Evolutionary conservation across 2,113 vertebrate species (phyloP), one percentile per base, ranked within the genome.

Genomic region (Elgaria multicarinata): DNA sequence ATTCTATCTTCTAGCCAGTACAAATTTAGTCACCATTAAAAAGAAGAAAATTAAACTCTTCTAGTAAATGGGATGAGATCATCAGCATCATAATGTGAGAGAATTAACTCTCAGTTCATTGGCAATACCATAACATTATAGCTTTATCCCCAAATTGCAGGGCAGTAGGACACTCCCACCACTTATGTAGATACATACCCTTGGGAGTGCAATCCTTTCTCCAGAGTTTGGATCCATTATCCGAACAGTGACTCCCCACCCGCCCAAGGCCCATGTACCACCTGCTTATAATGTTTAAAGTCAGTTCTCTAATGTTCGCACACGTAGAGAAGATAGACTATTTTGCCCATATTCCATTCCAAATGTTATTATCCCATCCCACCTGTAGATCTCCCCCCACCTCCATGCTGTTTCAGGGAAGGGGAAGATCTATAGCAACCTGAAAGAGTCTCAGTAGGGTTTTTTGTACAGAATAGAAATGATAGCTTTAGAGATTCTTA

Each of bases 21-120:
- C 24, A 64, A 14, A 82, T 82, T 75, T 89, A 89, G 55, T 36
- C 67, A 75, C 72, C 13, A 10, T 66, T 81, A 89, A 83, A 83
- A 66, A 16, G 80, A 46, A 64, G 31, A 87, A 83, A 75, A 89
- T 39, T 33, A 46, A 82, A n/a, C 28, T 36, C 39, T 74, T 62
- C 28, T 74, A 74, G 28, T 82, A 88, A 44, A 88, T 55, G 18
- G 20, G 28, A 62, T 62, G 50, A 81, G 36, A 88, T 88, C 14
- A 39, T 55, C 10, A 39, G 67, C 36, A 44, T 81, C 26, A 81
- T 24, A 75, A 64, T 50, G 22, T 64, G 18, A 83, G 33, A 75
- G 42, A 36, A 53, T 31, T 36, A 82, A 12, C 36, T 88, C 24
- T 72, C 14, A 53, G 62, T 76, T 62, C 36, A 58, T 44, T 76